Conservation (phyloP, 2,888 invertebrate species). For the Augochlorella aurata region DNA sequence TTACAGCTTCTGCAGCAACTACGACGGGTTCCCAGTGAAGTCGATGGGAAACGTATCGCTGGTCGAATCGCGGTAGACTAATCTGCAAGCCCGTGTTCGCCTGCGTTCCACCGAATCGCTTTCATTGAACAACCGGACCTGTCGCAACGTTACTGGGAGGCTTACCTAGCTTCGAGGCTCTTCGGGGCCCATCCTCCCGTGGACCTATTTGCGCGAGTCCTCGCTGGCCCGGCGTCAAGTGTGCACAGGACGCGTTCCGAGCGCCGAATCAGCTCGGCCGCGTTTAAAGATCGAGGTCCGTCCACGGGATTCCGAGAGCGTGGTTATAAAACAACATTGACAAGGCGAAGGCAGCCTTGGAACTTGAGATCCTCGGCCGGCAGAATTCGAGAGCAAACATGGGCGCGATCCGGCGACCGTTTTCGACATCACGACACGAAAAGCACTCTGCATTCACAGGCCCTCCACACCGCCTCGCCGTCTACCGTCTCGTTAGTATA, state of each 20-base stretch:
- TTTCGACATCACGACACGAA: conserved; percentile 69
- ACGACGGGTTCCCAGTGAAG: too few species aligned
- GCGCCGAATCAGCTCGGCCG: neutral
- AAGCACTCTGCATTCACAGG: conserved; percentile 63
- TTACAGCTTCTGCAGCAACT: neutral
- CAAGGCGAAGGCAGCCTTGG: conserved; percentile 55
- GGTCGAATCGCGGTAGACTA: neutral
- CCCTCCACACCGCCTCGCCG: neutral
- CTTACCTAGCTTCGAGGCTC: neutral
- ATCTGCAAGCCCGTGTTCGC: neutral
- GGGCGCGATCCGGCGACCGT: conserved; percentile 68
- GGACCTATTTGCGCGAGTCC: conserved; percentile 10
- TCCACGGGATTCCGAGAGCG: conserved; percentile 24
- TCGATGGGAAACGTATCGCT: too few species aligned
- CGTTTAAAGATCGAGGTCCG: conserved; percentile 13
- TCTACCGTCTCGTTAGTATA: conserved; percentile 57
- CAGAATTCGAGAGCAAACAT: conserved; percentile 72
- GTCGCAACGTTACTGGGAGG: conserved; percentile 10
- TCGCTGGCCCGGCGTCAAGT: conserved; percentile 2
- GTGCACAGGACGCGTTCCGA: neutral
- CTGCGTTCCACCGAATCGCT: conserved; percentile 5
- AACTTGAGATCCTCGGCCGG: conserved; percentile 55
- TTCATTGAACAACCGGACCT: neutral
- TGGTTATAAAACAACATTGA: conserved; percentile 64
- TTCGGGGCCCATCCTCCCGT: neutral